A percentile compares a stretch with the other conserved stretches of the same genome.
Evolutionary conservation across 2,888 invertebrate genomes (phyloP).

Genomic region (Philopedon plagiatum): DNA sequence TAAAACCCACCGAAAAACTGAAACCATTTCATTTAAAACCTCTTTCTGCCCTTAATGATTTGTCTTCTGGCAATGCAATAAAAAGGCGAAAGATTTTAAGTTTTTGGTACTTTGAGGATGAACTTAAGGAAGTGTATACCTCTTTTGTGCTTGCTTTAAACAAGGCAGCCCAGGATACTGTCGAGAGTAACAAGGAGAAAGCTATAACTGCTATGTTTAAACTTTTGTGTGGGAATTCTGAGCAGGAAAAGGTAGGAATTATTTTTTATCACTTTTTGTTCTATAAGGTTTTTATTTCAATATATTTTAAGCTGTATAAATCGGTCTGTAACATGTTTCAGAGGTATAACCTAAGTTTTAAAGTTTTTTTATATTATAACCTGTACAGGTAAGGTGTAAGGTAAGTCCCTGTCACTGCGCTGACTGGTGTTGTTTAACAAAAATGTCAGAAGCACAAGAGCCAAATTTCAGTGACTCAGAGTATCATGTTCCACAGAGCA

Average conservation of each 20-base stretch:
- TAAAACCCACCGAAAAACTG: slow-evolving; percentile 78
- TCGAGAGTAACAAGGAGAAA: slow-evolving; percentile 86
- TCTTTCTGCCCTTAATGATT: slow-evolving; percentile 72
- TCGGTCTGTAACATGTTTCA: background rate
- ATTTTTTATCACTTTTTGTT: background rate
- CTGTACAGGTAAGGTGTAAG: background rate
- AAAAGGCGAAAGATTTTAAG: slow-evolving; percentile 77
- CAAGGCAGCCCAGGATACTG: slow-evolving; percentile 82
- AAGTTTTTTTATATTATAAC: background rate
- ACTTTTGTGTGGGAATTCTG: slow-evolving; percentile 83
- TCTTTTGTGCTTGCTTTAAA: slow-evolving; percentile 81
- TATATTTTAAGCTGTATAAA: too few relatives aligned
- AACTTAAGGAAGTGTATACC: slow-evolving; percentile 80
- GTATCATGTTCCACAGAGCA: background rate
- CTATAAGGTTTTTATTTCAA: background rate
- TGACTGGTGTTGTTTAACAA: background rate
- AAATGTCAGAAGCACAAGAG: slow-evolving; percentile 4
- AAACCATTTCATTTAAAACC: slow-evolving; percentile 78
- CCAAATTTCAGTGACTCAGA: slow-evolving; percentile 20
- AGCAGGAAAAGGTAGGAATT: slow-evolving; percentile 82
- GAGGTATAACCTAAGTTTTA: background rate
- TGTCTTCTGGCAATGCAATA: slow-evolving; percentile 77
- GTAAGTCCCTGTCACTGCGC: background rate
- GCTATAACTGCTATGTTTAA: slow-evolving; percentile 83
- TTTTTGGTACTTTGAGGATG: slow-evolving; percentile 92